Evolutionary conservation across 2,888 invertebrate species (phyloP), one percentile per base, ranked within the genome.

Genomic region (Slavum lentiscoides): DNA sequence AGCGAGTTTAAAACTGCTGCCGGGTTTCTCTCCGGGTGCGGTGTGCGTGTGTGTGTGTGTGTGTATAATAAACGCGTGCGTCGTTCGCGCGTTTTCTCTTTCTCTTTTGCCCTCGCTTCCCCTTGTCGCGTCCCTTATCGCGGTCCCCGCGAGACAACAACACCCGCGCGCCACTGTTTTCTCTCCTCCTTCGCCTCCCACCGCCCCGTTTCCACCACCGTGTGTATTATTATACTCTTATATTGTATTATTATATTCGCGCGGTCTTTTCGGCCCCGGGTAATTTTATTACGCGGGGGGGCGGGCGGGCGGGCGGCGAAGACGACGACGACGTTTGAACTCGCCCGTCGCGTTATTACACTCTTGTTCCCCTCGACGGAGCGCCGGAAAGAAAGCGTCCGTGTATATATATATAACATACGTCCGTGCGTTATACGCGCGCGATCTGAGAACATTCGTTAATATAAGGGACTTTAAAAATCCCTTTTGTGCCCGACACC

Each of bases 1-100:
- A 17, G 61, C 64, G 70, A 70, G 77, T 70, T 70, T 80, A 80
- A 80, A 80, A 80, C 77, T 80, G 70, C 77, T 80, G 77, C 77
- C 61, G 77, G 77, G 69, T 70, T 62, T 59, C 43, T 43, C 30
- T 30, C 30, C 30, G 30, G 1, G 30, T 30, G 4, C 30, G 30
- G 4, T 4, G 30, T 30, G 30, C 4, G 4, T 4, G 30, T 30
- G 30, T 30, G 30, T 30, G 30, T 30, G 30, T 30, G 30, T 30
- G 30, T 30, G 30, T 30, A 30, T 30, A 30, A 30, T 30, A 30
- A 30, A 30, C 30, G 30, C 30, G 30, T 30, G 30, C 30, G 30
- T 30, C 30, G 30, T 13, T 23, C 23, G 7, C 30, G 2, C 62
- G 11, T 15, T 62, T 17, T 5, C 59, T 59, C 59, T 59, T 53